Evolutionary conservation across 2,888 invertebrate species (phyloP).

Genomic region (Notocelia uddmanniana): DNA sequence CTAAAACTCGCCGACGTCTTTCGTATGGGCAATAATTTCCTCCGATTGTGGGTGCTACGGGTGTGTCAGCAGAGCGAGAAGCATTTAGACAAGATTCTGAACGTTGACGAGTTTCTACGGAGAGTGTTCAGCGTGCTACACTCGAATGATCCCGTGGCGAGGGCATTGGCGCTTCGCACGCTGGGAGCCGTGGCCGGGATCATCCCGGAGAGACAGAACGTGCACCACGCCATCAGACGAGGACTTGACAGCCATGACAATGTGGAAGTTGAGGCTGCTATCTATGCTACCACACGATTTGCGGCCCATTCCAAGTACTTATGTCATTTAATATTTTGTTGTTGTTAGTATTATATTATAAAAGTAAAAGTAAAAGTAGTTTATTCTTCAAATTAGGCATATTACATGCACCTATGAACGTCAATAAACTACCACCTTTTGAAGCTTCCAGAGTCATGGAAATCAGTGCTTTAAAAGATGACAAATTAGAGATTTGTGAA

Average conservation of each 20-base stretch:
- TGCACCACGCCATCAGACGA: conserved; percentile 96
- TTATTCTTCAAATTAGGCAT: no score
- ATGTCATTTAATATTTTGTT: conserved; percentile 25
- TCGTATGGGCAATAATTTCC: conserved; percentile 94
- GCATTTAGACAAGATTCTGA: conserved; percentile 97
- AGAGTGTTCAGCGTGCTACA: conserved; percentile 97
- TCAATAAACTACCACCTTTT: no score
- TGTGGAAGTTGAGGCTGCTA: conserved; percentile 98
- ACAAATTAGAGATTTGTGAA: no score
- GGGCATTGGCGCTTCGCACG: conserved; percentile 95
- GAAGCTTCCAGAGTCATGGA: no score
- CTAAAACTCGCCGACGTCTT: conserved; percentile 98
- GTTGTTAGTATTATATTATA: no score
- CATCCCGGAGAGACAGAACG: conserved; percentile 96
- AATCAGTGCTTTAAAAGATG: not conserved
- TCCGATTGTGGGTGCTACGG: conserved; percentile 95
- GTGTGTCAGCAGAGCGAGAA: conserved; percentile 98
- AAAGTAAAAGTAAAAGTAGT: no score
- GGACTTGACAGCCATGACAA: conserved; percentile 97
- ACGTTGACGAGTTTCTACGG: conserved; percentile 95
- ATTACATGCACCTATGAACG: no score
- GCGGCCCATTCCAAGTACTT: conserved; percentile 96
- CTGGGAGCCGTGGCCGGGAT: conserved; percentile 97
- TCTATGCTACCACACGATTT: conserved; percentile 97
- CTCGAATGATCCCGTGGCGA: conserved; percentile 98